Evolutionary conservation across 2,113 vertebrate species (phyloP), one percentile per base, ranked within the genome.

Genomic region (Perognathus longimembris): DNA sequence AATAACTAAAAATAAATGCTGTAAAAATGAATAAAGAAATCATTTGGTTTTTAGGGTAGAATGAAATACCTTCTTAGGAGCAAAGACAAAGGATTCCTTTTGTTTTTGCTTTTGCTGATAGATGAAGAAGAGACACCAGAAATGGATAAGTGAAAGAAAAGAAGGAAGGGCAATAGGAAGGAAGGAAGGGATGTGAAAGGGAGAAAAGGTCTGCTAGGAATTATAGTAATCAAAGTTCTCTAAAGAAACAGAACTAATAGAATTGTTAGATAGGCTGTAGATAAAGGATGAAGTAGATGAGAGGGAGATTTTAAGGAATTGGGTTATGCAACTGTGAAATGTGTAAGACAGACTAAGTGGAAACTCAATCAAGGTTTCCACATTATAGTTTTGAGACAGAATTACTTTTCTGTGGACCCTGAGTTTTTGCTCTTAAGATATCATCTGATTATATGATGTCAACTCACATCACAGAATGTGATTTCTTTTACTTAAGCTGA

Each of bases 291-390:
- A 38, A 67, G 69, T 36, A 12, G 66, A 83, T 50, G 54, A 63
- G 82, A 38, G 5, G 69, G 20, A 50, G 74, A 89, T 70, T 32
- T 88, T 57, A 69, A 54, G n/a, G 54, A 63, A 67, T 73, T 67
- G 54, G 21, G 54, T 79, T 34, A 34, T 28, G 28, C 14, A 67
- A 2, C 24, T 22, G 38, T 38, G 36, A 87, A 88, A 40, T 54
- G 28, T 1, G 28, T 54, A 12, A 24, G 57, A 30, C 26, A 74
- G 21, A 10, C 8, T 9, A 5, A 40, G 5, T 78, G 4, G 21
- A 83, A 79, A 64, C 1, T 20, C 15, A 54, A 38, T 66, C 50
- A 83, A 36, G 2, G 50, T 91, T 79, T 85, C 36, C 73, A 9
- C 28, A 14, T 57, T 45, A n/a, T 6, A 3, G 26, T 42, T 21